Conservation (phyloP, 1,140 invertebrate species). For the Saccostrea glomerata region DNA sequence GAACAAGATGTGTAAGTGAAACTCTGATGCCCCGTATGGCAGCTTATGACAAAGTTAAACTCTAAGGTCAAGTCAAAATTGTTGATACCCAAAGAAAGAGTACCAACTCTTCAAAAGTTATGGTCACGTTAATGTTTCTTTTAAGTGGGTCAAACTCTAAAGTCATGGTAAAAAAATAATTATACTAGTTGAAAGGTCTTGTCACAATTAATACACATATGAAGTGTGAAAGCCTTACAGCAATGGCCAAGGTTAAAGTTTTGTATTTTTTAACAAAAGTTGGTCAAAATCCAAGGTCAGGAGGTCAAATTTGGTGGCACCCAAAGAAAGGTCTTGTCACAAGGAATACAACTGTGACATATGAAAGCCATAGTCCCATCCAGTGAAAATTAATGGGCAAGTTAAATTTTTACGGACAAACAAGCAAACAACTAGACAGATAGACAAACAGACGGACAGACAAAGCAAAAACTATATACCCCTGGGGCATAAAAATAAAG, state of each 20-base stretch:
- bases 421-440: not conserved
- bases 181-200: too few relatives aligned
- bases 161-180: too few relatives aligned
- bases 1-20: too few relatives aligned
- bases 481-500: not conserved
- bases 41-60: too few relatives aligned
- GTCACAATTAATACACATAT: too few relatives aligned
- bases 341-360: not conserved
- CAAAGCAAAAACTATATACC: not conserved
- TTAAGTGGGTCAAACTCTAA: too few relatives aligned
- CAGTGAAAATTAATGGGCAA: not conserved
- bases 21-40: too few relatives aligned
- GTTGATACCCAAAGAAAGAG: too few relatives aligned
- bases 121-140: too few relatives aligned
- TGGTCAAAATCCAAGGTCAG: not conserved
- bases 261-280: too few relatives aligned
- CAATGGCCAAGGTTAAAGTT: not conserved
- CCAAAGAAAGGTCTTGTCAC: not conserved
- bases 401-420: not conserved
- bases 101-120: too few relatives aligned
- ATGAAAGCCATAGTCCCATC: not conserved
- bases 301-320: not conserved
- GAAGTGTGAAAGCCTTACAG: not conserved
- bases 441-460: not conserved
- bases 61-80: too few relatives aligned